Evolutionary conservation across 2,888 invertebrate genomes (phyloP), one percentile per base, ranked within the genome.

Genomic region (Eulithis testata): DNA sequence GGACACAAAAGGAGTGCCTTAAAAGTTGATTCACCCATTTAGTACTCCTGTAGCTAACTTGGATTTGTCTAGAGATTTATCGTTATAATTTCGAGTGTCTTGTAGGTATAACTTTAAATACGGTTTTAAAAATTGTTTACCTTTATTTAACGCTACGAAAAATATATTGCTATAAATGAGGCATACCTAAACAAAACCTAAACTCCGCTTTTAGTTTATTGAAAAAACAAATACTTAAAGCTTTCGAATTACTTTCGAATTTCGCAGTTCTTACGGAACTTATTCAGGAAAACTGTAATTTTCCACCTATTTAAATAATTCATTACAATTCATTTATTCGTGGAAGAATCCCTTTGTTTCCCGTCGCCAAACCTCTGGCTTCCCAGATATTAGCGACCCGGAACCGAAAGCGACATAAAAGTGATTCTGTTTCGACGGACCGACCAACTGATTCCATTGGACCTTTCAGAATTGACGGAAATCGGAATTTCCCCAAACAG

Each of bases 401-500:
- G 65, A 68, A 62, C 65, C 72, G 75, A 78, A 81, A 84, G 81
- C 83, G 85, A 79, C 83, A 82, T 83, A 84, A 88, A 86, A 87
- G 83, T 84, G 85, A 85, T 86, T 86, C 83, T 81, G 82, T 85
- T 84, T 81, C 80, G 77, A 73, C 72, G 40, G 80, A 74, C 78
- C 79, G 82, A 80, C 80, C 84, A 80, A 86, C 82, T 83, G 85
- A 88, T 86, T 83, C 82, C 81, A 83, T 87, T 88, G 77, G 79
- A 79, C 84, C 84, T 80, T 81, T 76, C 57, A 82, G 84, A 85
- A 87, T 86, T 81, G 86, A 71, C 85, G 89, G 88, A 89, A 88
- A 88, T 86, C 82, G 83, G 78, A 80, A 84, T 87, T 87, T 85
- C 79, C 79, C 76, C 76, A 77, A 77, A 81, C 78, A 80, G 11